Conservation (phyloP, 2,113 vertebrate genomes). For the Ceratotherium simum region DNA sequence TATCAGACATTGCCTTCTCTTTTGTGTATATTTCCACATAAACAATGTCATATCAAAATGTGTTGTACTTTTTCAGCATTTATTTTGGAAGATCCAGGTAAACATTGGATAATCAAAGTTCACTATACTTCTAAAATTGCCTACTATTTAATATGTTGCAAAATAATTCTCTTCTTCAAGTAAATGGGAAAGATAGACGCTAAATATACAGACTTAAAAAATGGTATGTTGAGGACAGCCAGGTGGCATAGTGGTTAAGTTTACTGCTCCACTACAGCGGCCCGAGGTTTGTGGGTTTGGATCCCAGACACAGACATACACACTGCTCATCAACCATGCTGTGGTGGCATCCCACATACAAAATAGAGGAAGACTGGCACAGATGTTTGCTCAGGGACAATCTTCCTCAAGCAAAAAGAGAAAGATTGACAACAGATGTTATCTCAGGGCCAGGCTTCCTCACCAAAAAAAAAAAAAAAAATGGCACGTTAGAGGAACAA, state of each 20-base stretch:
- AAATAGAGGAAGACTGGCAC: too few relatives aligned
- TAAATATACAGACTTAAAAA: not conserved
- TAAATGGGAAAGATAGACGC: not conserved
- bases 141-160: not conserved
- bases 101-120: not conserved
- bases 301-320: not conserved
- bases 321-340: too few relatives aligned
- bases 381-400: too few relatives aligned
- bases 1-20: not conserved
- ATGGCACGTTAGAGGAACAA: not conserved
- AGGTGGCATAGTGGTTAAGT: too few relatives aligned
- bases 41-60: slow-evolving; percentile 24
- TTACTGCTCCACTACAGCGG: too few relatives aligned
- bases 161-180: slow-evolving; percentile 11
- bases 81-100: slow-evolving; percentile 21
- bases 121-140: not conserved
- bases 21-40: not conserved
- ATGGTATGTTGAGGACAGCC: too few relatives aligned
- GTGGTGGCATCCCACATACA: too few relatives aligned
- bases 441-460: too few relatives aligned
- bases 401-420: too few relatives aligned
- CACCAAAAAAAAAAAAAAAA: not conserved
- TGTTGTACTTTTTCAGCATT: not conserved
- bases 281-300: too few relatives aligned
- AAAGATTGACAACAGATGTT: too few relatives aligned